These are phyloP conservation scores for Megalopta genalis DNA, from an alignment of 1,140 invertebrate genomes.

Conservation along the genomic window DNA sequence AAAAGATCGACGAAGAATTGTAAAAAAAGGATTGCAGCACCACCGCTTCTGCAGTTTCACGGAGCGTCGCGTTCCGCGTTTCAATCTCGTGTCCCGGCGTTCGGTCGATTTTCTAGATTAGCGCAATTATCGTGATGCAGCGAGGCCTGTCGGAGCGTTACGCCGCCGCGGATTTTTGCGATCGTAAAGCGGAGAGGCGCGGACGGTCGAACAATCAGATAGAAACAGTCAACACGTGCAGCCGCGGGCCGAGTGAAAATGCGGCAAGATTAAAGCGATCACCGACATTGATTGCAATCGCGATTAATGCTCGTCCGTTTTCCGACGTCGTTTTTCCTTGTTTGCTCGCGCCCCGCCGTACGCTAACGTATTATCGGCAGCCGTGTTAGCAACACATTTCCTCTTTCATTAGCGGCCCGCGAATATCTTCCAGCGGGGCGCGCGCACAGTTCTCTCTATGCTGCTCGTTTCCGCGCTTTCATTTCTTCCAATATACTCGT, in stretches of 20 bases:
- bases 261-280: constrained; percentile 63
- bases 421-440: constrained; percentile 5
- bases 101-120: not conserved
- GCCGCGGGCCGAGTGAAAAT: not conserved
- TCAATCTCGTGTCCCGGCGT: not conserved
- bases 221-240: not conserved
- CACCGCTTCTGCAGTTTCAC: no score
- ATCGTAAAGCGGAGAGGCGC: not conserved
- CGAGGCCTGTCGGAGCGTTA: not conserved
- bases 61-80: no score
- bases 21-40: no score
- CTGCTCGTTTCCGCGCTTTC: no score
- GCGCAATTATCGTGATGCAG: not conserved
- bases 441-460: constrained; percentile 2
- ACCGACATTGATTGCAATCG: constrained; percentile 57
- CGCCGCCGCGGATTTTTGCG: not conserved
- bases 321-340: constrained; percentile 43
- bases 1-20: no score
- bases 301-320: constrained; percentile 50
- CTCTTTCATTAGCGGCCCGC: constrained; percentile 19
- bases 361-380: constrained; percentile 45
- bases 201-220: not conserved
- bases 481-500: no score
- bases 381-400: not conserved
- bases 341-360: constrained; percentile 11